These are phyloP conservation scores for Bombyx huttoni DNA, from an alignment of 2,888 invertebrate species.

Conservation along the genomic window DNA sequence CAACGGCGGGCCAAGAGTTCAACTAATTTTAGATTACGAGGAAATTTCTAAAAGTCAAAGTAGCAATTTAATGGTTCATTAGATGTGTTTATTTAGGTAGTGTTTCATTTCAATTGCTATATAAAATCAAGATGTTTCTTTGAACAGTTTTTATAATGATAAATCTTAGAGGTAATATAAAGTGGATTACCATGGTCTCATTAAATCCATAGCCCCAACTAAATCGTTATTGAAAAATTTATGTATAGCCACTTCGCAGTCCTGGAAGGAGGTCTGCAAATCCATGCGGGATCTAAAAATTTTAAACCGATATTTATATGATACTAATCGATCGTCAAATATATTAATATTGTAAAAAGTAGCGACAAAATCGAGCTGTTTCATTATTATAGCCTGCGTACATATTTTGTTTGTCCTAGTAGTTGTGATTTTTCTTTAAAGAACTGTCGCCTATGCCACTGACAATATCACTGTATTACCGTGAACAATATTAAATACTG, in stretches of 20 bases:
- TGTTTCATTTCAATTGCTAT: no score
- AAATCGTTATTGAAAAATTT: conserved; percentile 95
- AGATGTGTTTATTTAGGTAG: no score
- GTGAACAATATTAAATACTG: no score
- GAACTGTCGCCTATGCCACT: not conserved
- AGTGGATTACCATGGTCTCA: conserved; percentile 81
- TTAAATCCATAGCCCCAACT: conserved; percentile 81
- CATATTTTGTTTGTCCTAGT: not conserved
- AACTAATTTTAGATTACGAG: no score
- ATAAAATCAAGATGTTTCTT: no score
- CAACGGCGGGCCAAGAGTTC: no score
- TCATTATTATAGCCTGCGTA: not conserved
- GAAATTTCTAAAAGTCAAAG: not conserved
- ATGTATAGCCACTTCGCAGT: conserved; percentile 85
- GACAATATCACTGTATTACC: no score
- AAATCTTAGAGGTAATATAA: not conserved
- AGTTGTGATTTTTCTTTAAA: not conserved
- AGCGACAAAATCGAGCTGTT: not conserved
- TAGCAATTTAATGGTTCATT: not conserved
- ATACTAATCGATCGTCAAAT: no score
- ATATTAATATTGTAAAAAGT: not conserved
- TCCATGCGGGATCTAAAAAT: conserved; percentile 62
- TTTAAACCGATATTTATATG: not conserved
- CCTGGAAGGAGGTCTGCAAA: conserved; percentile 79
- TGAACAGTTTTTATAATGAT: no score